Conservation (phyloP, 2,797 vertebrate genomes). For the Anableps anableps region DNA sequence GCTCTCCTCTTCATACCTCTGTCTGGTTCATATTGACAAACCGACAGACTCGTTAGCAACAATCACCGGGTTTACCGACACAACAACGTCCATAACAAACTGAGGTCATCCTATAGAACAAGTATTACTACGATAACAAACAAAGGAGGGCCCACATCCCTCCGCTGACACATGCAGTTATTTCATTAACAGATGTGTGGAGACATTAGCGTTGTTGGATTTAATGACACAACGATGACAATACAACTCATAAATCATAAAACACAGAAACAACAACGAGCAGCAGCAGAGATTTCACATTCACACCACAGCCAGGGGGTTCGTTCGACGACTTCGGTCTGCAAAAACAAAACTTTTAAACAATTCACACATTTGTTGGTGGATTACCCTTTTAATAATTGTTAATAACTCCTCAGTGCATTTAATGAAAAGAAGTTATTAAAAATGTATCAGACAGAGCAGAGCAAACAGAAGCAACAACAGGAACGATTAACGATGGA, state of each 20-base stretch:
- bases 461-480: no score
- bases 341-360: neutral
- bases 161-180: slow-evolving; percentile 27
- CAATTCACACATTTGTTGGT: neutral
- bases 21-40: slow-evolving; percentile 28
- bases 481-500: no score
- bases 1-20: slow-evolving; percentile 16
- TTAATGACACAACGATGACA: slow-evolving; percentile 30
- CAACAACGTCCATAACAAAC: slow-evolving; percentile 56
- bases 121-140: slow-evolving; percentile 24
- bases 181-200: slow-evolving; percentile 71
- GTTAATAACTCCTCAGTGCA: neutral
- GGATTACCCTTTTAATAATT: neutral
- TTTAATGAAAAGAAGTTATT: no score
- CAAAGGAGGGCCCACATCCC: slow-evolving; percentile 2
- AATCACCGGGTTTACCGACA: slow-evolving; percentile 58
- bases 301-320: neutral
- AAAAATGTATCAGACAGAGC: no score
- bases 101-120: slow-evolving; percentile 63
- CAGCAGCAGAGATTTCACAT: slow-evolving; percentile 1
- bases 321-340: neutral
- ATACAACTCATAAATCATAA: slow-evolving; percentile 47
- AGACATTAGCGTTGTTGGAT: slow-evolving; percentile 40
- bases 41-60: slow-evolving; percentile 56
- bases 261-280: slow-evolving; percentile 16